These are phyloP conservation scores for Drosophila arizonae DNA, from an alignment of 1,140 invertebrate genomes.

Conservation along the genomic window DNA sequence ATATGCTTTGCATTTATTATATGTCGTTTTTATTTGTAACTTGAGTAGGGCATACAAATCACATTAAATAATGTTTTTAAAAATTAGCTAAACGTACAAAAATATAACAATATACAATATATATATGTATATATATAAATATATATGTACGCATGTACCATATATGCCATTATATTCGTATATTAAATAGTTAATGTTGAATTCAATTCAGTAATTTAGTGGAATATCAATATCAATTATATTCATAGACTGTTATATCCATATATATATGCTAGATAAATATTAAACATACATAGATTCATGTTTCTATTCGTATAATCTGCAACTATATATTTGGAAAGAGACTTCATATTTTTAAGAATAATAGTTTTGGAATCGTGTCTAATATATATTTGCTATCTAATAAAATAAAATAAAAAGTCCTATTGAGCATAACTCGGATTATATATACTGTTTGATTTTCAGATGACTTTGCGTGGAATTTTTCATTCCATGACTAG, in stretches of 20 bases:
- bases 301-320: conserved; percentile 4
- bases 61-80: conserved; percentile 79
- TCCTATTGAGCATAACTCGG: conserved; percentile 29
- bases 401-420: conserved; percentile 9
- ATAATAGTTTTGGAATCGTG: not conserved
- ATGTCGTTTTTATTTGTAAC: conserved; percentile 69
- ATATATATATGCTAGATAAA: conserved; percentile 7
- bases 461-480: conserved; percentile 3
- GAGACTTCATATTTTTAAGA: conserved; percentile 11
- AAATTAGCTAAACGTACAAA: conserved; percentile 82
- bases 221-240: conserved; percentile 32
- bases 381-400: conserved; percentile 19
- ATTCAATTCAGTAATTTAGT: conserved; percentile 36
- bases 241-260: conserved; percentile 53
- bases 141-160: conserved; percentile 20
- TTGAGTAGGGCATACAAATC: conserved; percentile 75
- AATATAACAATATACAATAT: conserved; percentile 73
- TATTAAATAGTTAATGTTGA: conserved; percentile 56
- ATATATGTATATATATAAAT: conserved; percentile 50
- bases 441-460: conserved; percentile 5
- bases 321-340: conserved; percentile 32
- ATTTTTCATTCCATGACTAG: conserved; percentile 31
- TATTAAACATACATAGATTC: conserved; percentile 12
- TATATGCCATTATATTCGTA: conserved; percentile 55
- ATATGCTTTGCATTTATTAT: conserved; percentile 52